Percentiles rank a stretch among this genome's conserved stretches.
Conservation (phyloP, 2,797 vertebrate genomes). For the Falco novaeseelandiae region DNA sequence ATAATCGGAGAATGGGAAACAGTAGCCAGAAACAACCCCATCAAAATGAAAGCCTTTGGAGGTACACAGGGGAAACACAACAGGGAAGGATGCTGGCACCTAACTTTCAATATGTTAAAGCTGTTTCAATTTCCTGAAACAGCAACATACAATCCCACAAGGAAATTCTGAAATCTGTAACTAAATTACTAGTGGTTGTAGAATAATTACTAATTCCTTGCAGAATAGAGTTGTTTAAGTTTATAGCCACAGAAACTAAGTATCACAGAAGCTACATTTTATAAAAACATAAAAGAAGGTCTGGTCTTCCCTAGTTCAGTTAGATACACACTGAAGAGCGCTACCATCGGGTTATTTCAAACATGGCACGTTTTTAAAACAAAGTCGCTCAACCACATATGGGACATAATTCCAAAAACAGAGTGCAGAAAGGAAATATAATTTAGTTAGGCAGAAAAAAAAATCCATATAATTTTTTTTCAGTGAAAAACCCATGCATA, state of each 20-base stretch:
- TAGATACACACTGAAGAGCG: background rate
- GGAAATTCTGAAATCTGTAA: background rate
- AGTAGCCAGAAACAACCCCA: background rate
- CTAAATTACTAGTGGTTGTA: background rate
- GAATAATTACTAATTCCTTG: background rate
- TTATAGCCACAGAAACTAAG: background rate
- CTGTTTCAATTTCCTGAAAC: background rate
- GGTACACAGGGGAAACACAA: background rate
- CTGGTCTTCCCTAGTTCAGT: background rate
- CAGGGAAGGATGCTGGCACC: background rate
- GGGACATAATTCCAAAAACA: background rate
- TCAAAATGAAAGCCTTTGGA: background rate
- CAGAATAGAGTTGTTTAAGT: background rate
- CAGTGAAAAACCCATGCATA: conserved; percentile 36
- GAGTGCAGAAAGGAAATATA: background rate
- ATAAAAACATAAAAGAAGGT: background rate
- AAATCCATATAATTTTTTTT: background rate
- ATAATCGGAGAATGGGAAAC: background rate
- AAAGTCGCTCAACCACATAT: background rate
- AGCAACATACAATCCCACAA: background rate
- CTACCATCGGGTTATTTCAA: background rate
- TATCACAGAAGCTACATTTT: background rate
- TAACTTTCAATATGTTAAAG: background rate
- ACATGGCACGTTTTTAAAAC: background rate
- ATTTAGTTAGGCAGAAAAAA: background rate